phyloP scores from a whole-genome alignment of 2,888 invertebrate species.

The Dorcus parallelipipedus region DNA sequence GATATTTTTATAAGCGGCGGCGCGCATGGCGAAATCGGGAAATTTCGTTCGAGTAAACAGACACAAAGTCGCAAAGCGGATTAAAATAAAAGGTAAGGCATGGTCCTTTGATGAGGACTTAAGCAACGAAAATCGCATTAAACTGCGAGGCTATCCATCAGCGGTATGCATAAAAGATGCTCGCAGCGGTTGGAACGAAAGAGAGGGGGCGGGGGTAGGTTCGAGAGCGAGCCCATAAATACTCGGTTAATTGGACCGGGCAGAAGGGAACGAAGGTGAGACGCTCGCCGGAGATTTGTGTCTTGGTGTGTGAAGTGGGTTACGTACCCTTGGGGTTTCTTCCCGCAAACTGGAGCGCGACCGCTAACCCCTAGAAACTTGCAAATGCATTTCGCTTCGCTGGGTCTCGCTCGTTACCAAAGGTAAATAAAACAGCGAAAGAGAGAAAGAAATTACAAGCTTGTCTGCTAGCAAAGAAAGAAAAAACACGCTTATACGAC shows the following conservation, averaged over 20 bases:
- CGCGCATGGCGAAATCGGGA: too few species aligned
- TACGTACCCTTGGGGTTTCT: conserved; percentile 17
- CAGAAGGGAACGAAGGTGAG: conserved; percentile 15
- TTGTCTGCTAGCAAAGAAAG: too few species aligned
- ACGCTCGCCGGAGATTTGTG: conserved; percentile 20
- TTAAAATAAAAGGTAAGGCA: too few species aligned
- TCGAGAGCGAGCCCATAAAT: conserved; percentile 8
- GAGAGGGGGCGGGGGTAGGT: background rate
- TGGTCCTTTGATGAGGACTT: too few species aligned
- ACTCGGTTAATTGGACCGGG: conserved; percentile 19
- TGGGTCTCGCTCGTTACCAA: conserved; percentile 20
- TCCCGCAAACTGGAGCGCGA: conserved; percentile 19
- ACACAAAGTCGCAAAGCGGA: too few species aligned
- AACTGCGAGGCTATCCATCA: too few species aligned
- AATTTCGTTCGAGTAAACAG: too few species aligned
- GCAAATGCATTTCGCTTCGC: conserved; percentile 24
- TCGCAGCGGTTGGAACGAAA: background rate
- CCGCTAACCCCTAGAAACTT: conserved; percentile 17
- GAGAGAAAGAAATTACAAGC: too few species aligned
- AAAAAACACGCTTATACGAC: too few species aligned
- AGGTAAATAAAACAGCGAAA: conserved; percentile 1
- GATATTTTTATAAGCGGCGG: background rate
- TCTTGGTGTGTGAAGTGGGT: conserved; percentile 15
- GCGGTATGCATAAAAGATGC: too few species aligned
- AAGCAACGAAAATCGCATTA: too few species aligned